Evolutionary conservation across 2,888 invertebrate species (phyloP).

Genomic region (Ecliptopera silaceata): DNA sequence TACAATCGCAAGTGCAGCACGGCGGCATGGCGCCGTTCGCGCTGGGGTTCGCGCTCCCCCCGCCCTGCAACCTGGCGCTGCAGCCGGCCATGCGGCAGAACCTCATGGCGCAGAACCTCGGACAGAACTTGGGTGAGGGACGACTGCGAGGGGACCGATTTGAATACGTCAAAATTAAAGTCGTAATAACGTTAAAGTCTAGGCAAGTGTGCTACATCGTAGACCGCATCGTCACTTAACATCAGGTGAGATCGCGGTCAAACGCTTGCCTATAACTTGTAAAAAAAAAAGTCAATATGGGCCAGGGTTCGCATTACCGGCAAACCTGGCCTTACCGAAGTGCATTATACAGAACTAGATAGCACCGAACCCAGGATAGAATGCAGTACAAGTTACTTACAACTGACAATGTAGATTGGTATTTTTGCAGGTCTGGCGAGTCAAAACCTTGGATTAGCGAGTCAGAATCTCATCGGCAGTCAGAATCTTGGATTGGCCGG

Average conservation of each 20-base stretch:
- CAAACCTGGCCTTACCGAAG: too few species aligned
- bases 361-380: too few species aligned
- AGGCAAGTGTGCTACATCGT: too few species aligned
- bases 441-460: conserved; percentile 52
- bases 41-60: conserved; percentile 58
- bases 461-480: conserved; percentile 57
- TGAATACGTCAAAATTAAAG: too few species aligned
- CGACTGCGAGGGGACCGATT: too few species aligned
- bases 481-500: conserved; percentile 55
- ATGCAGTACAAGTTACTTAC: too few species aligned
- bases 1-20: conserved; percentile 58
- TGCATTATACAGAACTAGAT: too few species aligned
- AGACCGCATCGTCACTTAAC: too few species aligned
- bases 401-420: neutral
- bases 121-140: conserved; percentile 63
- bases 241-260: too few species aligned
- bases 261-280: too few species aligned
- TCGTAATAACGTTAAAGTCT: too few species aligned
- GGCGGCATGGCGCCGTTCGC: conserved; percentile 49
- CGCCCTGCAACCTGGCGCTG: conserved; percentile 42
- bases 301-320: neutral
- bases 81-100: conserved; percentile 63
- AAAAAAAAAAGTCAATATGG: too few species aligned
- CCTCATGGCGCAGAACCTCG: conserved; percentile 67
- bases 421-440: conserved; percentile 58